These are phyloP conservation scores for Deladenus siricidicola DNA, from an alignment of 2,888 invertebrate species.

Conservation along the genomic window DNA sequence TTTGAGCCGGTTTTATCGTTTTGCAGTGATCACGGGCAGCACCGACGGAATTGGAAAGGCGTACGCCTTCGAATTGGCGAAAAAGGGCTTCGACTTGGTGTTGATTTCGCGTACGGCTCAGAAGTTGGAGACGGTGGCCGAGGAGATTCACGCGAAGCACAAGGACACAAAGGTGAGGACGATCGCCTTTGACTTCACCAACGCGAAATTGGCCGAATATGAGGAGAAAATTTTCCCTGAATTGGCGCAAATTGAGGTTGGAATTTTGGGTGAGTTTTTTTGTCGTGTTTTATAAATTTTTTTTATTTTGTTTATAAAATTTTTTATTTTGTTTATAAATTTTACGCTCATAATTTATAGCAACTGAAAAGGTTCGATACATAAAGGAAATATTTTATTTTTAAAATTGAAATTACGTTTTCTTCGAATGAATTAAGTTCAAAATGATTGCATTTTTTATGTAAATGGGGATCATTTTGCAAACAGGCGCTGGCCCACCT, in stretches of 20 bases:
- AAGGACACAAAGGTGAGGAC: conserved; percentile 37
- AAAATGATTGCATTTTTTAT: no score
- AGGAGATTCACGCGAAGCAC: conserved; percentile 40
- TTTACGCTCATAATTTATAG: no score
- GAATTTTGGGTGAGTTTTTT: conserved; percentile 28
- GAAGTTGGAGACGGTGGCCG: conserved; percentile 45
- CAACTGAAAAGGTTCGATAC: no score
- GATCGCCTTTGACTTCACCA: conserved; percentile 46
- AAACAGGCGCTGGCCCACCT: no score
- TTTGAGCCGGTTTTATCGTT: no score
- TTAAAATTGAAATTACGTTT: no score
- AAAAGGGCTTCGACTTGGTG: conserved; percentile 44
- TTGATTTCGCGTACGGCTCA: conserved; percentile 46
- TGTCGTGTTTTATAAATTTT: not conserved
- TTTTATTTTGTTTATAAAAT: not conserved
- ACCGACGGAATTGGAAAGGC: conserved; percentile 53
- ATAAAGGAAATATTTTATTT: no score
- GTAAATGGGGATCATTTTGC: no score
- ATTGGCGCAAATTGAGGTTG: conserved; percentile 43
- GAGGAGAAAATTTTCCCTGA: conserved; percentile 34
- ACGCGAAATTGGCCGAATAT: conserved; percentile 35
- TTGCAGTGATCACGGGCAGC: conserved; percentile 50
- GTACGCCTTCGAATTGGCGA: conserved; percentile 50
- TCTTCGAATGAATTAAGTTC: no score
- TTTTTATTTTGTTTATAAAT: conserved; percentile 8